Conservation (phyloP, 2,797 vertebrate genomes). For the Sebastes nivosus region DNA sequence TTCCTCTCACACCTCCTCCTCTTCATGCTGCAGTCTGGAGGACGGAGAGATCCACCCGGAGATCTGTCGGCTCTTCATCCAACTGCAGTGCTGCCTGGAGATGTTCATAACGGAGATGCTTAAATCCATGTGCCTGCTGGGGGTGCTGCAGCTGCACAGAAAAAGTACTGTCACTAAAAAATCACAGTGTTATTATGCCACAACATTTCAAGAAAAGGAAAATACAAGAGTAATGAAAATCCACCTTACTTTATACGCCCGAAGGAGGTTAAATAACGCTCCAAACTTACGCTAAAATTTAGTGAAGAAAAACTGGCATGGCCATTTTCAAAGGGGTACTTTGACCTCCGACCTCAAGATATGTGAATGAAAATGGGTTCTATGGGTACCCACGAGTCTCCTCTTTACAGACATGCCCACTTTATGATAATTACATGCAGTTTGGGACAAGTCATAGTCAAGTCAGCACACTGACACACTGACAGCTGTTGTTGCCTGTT, state of each 20-base stretch:
- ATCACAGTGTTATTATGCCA: no score
- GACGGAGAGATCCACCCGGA: constrained; percentile 97
- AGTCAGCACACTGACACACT: no score
- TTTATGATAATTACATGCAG: no score
- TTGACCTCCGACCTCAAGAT: no score
- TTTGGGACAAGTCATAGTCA: no score
- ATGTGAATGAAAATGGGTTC: no score
- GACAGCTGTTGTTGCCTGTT: no score
- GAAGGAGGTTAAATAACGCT: no score
- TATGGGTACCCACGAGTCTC: no score
- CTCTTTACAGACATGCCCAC: no score
- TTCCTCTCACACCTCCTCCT: background rate
- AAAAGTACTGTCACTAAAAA: constrained; percentile 84
- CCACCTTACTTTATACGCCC: background rate
- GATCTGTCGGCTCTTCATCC: constrained; percentile 97
- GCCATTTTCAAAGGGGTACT: rapidly evolving
- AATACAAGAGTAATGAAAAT: background rate
- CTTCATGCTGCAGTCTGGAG: constrained; percentile 85
- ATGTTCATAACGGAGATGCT: constrained; percentile 99
- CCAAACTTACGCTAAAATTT: rapidly evolving
- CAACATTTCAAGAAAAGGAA: background rate
- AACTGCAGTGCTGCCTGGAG: constrained; percentile 98
- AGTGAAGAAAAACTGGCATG: rapidly evolving
- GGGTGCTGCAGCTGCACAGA: constrained; percentile 95
- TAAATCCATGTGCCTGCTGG: constrained; percentile 95